Evolutionary conservation across 2,888 invertebrate genomes (phyloP).

Genomic region (Drosophila hamatofila): DNA sequence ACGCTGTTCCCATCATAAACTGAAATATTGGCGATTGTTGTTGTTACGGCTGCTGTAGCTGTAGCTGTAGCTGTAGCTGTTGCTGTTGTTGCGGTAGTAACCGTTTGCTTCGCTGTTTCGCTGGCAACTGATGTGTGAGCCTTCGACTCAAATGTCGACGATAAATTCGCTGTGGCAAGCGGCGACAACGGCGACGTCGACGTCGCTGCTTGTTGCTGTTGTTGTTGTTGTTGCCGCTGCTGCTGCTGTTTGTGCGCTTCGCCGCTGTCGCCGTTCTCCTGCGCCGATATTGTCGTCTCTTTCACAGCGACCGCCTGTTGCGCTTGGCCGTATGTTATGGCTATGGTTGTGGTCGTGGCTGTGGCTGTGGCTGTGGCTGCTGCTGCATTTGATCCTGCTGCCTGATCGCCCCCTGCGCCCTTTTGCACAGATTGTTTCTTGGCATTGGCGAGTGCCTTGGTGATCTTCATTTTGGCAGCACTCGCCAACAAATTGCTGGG

Average conservation of each 20-base stretch:
- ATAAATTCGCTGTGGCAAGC: conserved; percentile 74
- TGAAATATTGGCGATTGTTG: conserved; percentile 33
- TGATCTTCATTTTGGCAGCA: conserved; percentile 82
- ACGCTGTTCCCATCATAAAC: conserved; percentile 41
- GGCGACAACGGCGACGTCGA: conserved; percentile 50
- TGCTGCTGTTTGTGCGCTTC: conserved; percentile 19
- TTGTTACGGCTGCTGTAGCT: conserved; percentile 43
- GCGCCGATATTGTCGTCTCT: conserved; percentile 61
- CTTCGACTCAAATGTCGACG: conserved; percentile 79
- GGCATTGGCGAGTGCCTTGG: conserved; percentile 71
- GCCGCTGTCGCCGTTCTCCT: conserved; percentile 40
- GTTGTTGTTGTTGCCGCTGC: conserved; percentile 18
- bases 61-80: conserved; percentile 39
- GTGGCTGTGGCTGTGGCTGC: conserved; percentile 3
- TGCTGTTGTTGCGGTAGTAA: conserved; percentile 55
- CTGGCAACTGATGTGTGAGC: conserved; percentile 84
- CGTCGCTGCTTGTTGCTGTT: conserved; percentile 49
- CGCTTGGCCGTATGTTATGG: conserved; percentile 38
- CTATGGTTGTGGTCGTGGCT: conserved; percentile 19
- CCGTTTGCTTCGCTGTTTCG: conserved; percentile 83
- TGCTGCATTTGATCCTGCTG: conserved; percentile 46
- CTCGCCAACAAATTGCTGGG: conserved; percentile 63
- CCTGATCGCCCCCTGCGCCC: conserved; percentile 28
- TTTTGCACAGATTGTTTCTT: conserved; percentile 57
- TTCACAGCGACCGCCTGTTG: conserved; percentile 49